Percentiles rank a stretch among this genome's conserved stretches.
phyloP scores from a whole-genome alignment of 1,140 invertebrate genomes.

The Brachystomella parvula region DNA sequence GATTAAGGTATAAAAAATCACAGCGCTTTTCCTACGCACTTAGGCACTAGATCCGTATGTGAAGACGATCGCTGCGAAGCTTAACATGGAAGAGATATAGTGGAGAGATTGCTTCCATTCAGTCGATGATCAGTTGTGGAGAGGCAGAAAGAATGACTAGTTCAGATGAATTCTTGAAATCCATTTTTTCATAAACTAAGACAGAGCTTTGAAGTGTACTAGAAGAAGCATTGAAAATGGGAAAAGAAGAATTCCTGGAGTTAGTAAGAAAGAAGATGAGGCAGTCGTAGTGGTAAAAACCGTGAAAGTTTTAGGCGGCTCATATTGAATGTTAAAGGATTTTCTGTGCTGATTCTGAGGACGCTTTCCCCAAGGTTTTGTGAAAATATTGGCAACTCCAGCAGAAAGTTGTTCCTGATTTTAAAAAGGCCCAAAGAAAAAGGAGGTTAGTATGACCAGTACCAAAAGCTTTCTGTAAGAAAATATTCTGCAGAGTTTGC shows the following conservation, averaged over 20 bases:
- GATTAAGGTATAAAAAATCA: no score
- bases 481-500: no score
- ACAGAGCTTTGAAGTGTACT: no score
- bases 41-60: no score
- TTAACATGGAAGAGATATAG: not conserved
- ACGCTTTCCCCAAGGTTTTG: slow-evolving; percentile 10
- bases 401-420: slow-evolving; percentile 11
- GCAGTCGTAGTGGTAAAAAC: not conserved
- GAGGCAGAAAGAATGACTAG: not conserved
- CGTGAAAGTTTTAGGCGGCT: not conserved
- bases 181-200: no score
- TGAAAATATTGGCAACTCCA: slow-evolving; percentile 1
- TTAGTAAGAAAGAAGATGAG: not conserved
- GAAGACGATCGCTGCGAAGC: no score
- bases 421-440: not conserved
- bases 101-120: not conserved
- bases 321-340: no score
- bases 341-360: not conserved
- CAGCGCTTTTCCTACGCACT: no score
- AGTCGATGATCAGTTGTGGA: not conserved
- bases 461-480: not conserved
- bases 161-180: not conserved
- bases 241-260: not conserved
- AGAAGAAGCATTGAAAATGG: not conserved
- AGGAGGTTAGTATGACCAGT: not conserved